phyloP scores from a whole-genome alignment of 2,113 vertebrate species.

The Gyps fulvus region DNA sequence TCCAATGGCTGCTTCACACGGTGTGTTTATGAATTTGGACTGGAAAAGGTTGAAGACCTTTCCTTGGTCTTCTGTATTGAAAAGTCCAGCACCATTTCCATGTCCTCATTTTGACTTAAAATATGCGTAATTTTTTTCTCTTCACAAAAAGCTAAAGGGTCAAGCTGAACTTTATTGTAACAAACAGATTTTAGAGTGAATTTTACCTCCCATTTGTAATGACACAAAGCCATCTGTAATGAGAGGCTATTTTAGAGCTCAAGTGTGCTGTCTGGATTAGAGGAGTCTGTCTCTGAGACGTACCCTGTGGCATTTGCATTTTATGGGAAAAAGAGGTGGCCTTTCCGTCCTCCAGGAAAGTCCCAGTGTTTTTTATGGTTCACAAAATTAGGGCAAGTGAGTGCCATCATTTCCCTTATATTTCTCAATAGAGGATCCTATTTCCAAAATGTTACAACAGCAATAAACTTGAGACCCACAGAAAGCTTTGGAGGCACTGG shows the following conservation, averaged over 20 bases:
- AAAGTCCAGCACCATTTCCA: not conserved
- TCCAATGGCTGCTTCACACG: not conserved
- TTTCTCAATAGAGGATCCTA: not conserved
- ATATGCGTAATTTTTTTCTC: not conserved
- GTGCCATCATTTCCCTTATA: not conserved
- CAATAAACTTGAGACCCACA: not conserved
- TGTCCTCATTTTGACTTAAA: not conserved
- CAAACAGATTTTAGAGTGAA: not conserved
- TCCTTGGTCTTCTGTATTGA: not conserved
- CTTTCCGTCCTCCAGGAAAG: not conserved
- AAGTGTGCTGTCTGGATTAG: not conserved
- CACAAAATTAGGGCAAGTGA: not conserved
- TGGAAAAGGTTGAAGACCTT: not conserved
- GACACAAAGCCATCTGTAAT: not conserved
- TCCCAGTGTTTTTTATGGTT: not conserved
- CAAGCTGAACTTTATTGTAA: not conserved
- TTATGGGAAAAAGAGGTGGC: not conserved
- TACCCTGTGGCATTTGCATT: fast-evolving
- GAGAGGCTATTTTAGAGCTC: not conserved
- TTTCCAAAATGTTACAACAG: not conserved
- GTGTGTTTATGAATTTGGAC: not conserved
- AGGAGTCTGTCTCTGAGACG: not conserved
- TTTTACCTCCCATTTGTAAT: not conserved
- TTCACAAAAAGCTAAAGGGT: not conserved
- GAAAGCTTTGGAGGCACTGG: not conserved